Evolutionary conservation across 2,113 vertebrate genomes (phyloP).

Genomic region (Ptilorrhoa leucosticta): DNA sequence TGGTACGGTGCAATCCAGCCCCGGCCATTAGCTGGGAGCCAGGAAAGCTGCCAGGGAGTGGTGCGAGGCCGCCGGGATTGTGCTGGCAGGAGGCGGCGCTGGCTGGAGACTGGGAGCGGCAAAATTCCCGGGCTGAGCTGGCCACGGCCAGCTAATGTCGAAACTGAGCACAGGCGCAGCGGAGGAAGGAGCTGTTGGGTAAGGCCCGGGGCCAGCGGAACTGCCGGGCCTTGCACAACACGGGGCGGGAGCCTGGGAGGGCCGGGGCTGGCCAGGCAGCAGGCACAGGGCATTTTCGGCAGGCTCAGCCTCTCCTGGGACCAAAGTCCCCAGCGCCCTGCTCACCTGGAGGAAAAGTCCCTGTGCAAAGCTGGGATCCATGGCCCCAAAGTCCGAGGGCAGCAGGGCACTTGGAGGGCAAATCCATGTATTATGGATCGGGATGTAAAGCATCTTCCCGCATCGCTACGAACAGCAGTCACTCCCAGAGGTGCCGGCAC

Average conservation of each 20-base stretch:
- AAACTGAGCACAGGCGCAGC: background rate
- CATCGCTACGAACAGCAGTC: background rate
- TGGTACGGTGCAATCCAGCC: background rate
- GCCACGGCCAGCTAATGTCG: background rate
- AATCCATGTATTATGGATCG: fast-evolving
- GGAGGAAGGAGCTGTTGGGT: constrained; percentile 43
- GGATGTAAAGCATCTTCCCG: background rate
- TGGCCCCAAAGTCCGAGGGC: fast-evolving
- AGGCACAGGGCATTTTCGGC: fast-evolving
- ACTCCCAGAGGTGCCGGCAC: background rate
- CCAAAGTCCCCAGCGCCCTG: background rate
- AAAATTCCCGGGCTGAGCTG: background rate
- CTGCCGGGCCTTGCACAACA: background rate
- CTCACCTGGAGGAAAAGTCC: background rate
- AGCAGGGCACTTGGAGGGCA: background rate
- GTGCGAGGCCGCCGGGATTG: background rate
- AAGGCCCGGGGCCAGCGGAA: background rate
- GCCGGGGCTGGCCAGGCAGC: background rate
- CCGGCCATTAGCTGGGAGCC: background rate
- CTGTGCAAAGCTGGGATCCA: fast-evolving
- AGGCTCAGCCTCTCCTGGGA: background rate
- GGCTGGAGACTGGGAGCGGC: background rate
- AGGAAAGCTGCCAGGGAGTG: background rate
- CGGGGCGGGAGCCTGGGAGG: background rate
- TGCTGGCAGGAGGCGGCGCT: background rate